phyloP scores from a whole-genome alignment of 2,797 vertebrate genomes.

The Falco peregrinus region DNA sequence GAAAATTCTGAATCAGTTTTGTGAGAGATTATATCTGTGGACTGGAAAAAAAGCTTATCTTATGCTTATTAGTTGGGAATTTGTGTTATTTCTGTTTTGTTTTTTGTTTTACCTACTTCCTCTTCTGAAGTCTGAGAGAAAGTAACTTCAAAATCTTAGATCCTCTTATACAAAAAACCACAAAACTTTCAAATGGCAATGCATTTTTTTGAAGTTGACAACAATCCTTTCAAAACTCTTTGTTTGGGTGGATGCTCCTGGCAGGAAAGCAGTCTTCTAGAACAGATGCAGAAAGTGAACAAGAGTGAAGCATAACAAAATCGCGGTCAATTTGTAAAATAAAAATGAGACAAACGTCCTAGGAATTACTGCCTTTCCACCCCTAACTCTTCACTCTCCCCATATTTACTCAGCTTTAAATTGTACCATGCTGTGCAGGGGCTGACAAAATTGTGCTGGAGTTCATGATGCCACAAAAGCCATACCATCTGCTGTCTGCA shows the following conservation, averaged over 20 bases:
- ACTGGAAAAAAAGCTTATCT: not conserved
- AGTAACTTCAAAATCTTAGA: not conserved
- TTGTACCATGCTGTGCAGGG: not conserved
- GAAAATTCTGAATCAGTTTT: not conserved
- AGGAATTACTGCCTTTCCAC: constrained; percentile 2
- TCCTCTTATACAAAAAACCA: not conserved
- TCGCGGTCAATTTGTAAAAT: not conserved
- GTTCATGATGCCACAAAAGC: not conserved
- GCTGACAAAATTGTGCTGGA: not conserved
- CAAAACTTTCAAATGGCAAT: not conserved
- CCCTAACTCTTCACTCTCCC: not conserved
- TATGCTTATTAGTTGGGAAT: not conserved
- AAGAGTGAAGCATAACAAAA: not conserved
- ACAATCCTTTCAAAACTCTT: not conserved
- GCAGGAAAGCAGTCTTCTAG: not conserved
- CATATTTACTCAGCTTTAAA: not conserved
- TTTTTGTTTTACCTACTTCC: not conserved
- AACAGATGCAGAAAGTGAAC: not conserved
- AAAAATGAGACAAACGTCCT: not conserved
- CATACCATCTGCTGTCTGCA: constrained; percentile 24
- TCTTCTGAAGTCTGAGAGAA: not conserved
- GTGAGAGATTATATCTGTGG: not conserved
- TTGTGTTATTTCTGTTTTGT: not conserved
- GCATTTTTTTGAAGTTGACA: not conserved
- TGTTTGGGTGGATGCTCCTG: not conserved